These are phyloP conservation scores for Rosalia funebris DNA, from an alignment of 2,888 invertebrate genomes.

Conservation along the genomic window DNA sequence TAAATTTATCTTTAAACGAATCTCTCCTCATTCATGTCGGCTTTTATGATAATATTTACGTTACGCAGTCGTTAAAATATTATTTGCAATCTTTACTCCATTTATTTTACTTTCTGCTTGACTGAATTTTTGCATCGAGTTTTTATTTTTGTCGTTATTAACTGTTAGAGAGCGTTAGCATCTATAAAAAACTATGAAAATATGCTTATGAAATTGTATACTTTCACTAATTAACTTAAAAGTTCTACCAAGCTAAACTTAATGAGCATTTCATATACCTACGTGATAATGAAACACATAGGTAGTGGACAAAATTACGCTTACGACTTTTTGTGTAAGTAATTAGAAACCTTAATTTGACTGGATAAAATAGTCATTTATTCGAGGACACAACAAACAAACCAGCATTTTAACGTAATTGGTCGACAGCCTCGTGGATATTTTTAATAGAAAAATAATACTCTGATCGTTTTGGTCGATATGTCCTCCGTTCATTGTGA, in stretches of 20 bases:
- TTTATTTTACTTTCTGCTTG: slow-evolving; percentile 19
- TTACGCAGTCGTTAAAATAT: slow-evolving; percentile 17
- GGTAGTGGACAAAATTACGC: background rate
- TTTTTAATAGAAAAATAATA: slow-evolving; percentile 19
- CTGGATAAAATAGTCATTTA: slow-evolving; percentile 1
- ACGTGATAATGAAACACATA: slow-evolving; percentile 1
- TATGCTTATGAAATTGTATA: slow-evolving; percentile 1
- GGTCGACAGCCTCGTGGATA: background rate
- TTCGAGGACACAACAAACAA: slow-evolving; percentile 16
- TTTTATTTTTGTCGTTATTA: background rate
- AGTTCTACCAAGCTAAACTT: slow-evolving; percentile 3
- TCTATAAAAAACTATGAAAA: slow-evolving; percentile 4
- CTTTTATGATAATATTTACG: slow-evolving; percentile 17
- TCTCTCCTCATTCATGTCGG: slow-evolving; percentile 6
- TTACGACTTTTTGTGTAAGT: slow-evolving; percentile 3
- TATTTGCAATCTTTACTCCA: slow-evolving; percentile 16
- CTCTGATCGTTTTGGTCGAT: background rate
- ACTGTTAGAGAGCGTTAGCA: slow-evolving; percentile 7
- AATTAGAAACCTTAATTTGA: slow-evolving; percentile 13
- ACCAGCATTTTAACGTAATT: slow-evolving; percentile 1
- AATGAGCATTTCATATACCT: slow-evolving; percentile 8
- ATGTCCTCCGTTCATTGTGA: background rate
- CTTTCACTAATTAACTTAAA: slow-evolving; percentile 17
- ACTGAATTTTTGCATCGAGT: slow-evolving; percentile 6
- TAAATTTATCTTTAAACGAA: slow-evolving; percentile 20